These are phyloP conservation scores for Trissoscelio sp. DNA, from an alignment of 2,888 invertebrate species.

Conservation along the genomic window DNA sequence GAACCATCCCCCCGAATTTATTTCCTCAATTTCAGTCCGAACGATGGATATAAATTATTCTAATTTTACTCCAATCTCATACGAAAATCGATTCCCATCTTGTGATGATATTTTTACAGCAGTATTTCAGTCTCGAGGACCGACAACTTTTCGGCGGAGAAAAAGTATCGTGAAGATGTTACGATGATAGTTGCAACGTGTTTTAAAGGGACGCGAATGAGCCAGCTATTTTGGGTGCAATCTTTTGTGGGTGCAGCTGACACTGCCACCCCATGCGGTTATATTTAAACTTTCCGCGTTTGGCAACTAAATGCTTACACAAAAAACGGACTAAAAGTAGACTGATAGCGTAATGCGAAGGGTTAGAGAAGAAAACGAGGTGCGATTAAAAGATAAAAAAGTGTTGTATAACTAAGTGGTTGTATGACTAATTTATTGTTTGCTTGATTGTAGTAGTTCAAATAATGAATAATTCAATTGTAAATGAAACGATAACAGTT, in stretches of 20 bases:
- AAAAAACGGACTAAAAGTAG: constrained; percentile 21
- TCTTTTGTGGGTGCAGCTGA: constrained; percentile 69
- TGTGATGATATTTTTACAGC: constrained; percentile 18
- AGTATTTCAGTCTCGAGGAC: neutral
- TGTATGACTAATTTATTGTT: neutral
- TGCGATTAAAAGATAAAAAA: constrained; percentile 37
- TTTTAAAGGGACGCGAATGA: constrained; percentile 53
- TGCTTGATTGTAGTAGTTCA: no score
- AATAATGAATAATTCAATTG: no score
- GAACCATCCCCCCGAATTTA: constrained; percentile 23
- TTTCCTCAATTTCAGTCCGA: constrained; percentile 27
- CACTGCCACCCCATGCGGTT: constrained; percentile 66
- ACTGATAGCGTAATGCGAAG: constrained; percentile 23
- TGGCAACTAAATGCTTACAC: constrained; percentile 51
- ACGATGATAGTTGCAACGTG: constrained; percentile 67
- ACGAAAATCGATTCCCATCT: constrained; percentile 2
- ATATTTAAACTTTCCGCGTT: constrained; percentile 69
- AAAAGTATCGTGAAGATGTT: constrained; percentile 38
- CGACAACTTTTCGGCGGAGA: neutral
- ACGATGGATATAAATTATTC: neutral
- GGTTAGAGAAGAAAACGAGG: constrained; percentile 12
- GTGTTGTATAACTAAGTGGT: neutral
- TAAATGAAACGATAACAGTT: no score
- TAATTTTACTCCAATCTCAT: constrained; percentile 1
- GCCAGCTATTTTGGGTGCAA: constrained; percentile 61